Conservation (phyloP, 2,888 invertebrate species). For the Drosophila crucigera region DNA sequence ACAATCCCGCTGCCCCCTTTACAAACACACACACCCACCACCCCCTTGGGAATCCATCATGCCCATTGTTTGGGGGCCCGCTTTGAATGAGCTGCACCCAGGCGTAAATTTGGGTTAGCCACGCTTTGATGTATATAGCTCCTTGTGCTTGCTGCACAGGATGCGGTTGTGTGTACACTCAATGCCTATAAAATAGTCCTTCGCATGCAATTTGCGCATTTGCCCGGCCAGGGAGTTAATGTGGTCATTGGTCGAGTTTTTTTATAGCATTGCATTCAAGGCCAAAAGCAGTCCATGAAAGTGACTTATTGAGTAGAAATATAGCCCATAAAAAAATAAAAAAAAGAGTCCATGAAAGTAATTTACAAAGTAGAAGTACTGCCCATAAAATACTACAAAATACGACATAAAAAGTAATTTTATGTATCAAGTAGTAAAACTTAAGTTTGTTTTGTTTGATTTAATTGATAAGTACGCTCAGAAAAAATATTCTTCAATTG, state of each 20-base stretch:
- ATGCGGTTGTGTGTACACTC: conserved; percentile 16
- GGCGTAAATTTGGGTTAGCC: conserved; percentile 55
- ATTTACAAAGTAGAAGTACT: not conserved
- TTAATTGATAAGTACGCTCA: not conserved
- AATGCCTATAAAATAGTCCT: conserved; percentile 42
- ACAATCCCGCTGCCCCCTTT: conserved; percentile 21
- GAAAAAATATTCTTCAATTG: not conserved
- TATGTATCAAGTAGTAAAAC: not conserved
- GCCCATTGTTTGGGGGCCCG: conserved; percentile 19
- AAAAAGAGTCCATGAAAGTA: not conserved
- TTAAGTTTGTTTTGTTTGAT: not conserved
- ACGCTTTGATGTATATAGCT: conserved; percentile 18
- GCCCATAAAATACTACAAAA: not conserved
- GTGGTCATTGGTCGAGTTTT: conserved; percentile 23
- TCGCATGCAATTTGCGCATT: conserved; percentile 70
- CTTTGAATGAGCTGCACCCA: conserved; percentile 48
- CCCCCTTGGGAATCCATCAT: conserved; percentile 35
- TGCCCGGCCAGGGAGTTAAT: conserved; percentile 20
- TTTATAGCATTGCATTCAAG: conserved; percentile 29
- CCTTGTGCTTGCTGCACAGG: conserved; percentile 16
- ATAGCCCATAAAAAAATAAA: not conserved
- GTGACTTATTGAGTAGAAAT: not conserved
- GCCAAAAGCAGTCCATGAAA: conserved; percentile 7
- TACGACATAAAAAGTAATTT: not conserved
- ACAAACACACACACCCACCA: conserved; percentile 2